Percentiles rank a stretch among this genome's conserved stretches.
Evolutionary conservation across 2,888 invertebrate species (phyloP).

Genomic region (Amphipoea lucens): DNA sequence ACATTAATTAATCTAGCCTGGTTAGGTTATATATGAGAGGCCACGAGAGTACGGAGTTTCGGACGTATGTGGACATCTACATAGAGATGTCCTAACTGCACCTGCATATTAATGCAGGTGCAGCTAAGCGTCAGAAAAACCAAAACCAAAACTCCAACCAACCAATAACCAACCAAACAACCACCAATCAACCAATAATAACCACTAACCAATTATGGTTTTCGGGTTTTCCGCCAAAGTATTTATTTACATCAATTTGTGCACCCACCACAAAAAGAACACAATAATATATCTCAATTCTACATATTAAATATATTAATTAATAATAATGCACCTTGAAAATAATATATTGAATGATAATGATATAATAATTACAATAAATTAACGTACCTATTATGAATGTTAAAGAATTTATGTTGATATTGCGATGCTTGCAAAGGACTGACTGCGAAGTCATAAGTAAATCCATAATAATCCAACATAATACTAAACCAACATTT

Average conservation of each 20-base stretch:
- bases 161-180: too few species aligned
- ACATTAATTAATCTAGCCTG: background rate
- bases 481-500: background rate
- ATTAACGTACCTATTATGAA: background rate
- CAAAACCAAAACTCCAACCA: too few species aligned
- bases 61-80: background rate
- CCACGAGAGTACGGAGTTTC: background rate
- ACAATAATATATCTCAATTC: background rate
- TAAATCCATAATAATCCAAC: background rate
- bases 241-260: too few species aligned
- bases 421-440: background rate
- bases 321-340: background rate
- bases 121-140: too few species aligned
- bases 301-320: background rate
- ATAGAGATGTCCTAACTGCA: background rate
- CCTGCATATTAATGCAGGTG: too few species aligned
- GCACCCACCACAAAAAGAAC: background rate
- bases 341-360: constrained; percentile 1
- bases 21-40: background rate
- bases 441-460: background rate
- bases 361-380: constrained; percentile 1
- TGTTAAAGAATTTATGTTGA: background rate
- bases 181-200: too few species aligned
- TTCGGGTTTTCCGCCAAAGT: too few species aligned
- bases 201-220: too few species aligned